A percentile compares a stretch with the other conserved stretches of the same genome.
phyloP scores from a whole-genome alignment of 1,140 invertebrate species.

The Micrasema longulum region DNA sequence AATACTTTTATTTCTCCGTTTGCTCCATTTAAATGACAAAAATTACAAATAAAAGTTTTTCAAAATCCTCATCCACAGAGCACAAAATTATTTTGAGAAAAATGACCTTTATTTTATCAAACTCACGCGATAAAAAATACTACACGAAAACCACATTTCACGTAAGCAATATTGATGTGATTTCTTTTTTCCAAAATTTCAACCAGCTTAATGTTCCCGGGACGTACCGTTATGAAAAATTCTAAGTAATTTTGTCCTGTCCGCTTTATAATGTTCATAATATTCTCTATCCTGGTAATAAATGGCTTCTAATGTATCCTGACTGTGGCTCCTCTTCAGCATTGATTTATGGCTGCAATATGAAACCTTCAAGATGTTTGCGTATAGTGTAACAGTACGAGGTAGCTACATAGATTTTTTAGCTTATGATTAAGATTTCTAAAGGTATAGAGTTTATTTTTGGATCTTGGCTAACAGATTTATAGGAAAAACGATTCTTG shows the following conservation, averaged over 20 bases:
- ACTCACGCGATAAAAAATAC: background rate
- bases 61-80: too few relatives aligned
- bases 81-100: too few relatives aligned
- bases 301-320: slow-evolving; percentile 31
- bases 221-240: slow-evolving; percentile 15
- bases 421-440: too few relatives aligned
- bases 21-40: too few relatives aligned
- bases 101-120: too few relatives aligned
- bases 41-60: too few relatives aligned
- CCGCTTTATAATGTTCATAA: slow-evolving; percentile 35
- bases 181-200: background rate
- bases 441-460: too few relatives aligned
- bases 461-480: too few relatives aligned
- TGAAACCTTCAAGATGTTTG: slow-evolving; percentile 29
- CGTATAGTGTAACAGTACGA: too few relatives aligned
- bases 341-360: slow-evolving; percentile 28
- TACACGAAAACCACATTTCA: slow-evolving; percentile 21
- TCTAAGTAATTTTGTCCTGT: slow-evolving; percentile 3
- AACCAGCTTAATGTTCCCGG: background rate
- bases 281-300: slow-evolving; percentile 20
- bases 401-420: too few relatives aligned
- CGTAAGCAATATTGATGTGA: slow-evolving; percentile 22
- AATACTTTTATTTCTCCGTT: too few relatives aligned
- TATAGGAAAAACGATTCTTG: too few relatives aligned
- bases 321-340: slow-evolving; percentile 5